phyloP scores from a whole-genome alignment of 1,140 invertebrate genomes.

The Druon quercuslanigerum region DNA sequence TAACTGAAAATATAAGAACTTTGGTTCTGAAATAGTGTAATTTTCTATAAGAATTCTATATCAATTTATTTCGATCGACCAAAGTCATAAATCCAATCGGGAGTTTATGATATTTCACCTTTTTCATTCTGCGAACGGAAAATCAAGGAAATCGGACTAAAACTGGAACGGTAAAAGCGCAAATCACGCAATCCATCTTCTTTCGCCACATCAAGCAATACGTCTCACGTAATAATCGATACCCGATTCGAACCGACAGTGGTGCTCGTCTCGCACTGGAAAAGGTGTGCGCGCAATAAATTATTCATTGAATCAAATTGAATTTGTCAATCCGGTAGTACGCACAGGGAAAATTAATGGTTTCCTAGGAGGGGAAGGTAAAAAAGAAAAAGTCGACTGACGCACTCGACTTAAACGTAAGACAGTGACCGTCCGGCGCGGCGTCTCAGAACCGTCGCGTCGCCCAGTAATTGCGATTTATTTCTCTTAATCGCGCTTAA shows the following conservation, averaged over 20 bases:
- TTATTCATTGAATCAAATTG: conserved; percentile 47
- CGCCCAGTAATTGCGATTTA: conserved; percentile 67
- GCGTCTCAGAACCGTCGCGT: conserved; percentile 45
- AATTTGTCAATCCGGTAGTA: conserved; percentile 43
- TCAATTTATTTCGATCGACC: no score
- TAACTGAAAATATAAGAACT: no score
- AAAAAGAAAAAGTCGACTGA: conserved; percentile 45
- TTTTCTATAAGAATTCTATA: no score
- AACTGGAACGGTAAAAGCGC: background rate
- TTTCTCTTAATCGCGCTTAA: conserved; percentile 70
- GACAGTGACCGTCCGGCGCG: conserved; percentile 47
- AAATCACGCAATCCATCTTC: conserved; percentile 9
- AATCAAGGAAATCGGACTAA: background rate
- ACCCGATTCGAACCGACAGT: background rate
- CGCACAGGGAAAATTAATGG: conserved; percentile 27
- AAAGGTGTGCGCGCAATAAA: conserved; percentile 36
- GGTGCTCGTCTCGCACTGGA: conserved; percentile 28
- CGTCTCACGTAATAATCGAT: conserved; percentile 13
- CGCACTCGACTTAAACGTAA: conserved; percentile 36
- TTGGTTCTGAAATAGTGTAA: no score
- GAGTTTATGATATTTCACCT: background rate
- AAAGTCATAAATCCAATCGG: background rate
- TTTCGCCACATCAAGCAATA: conserved; percentile 10
- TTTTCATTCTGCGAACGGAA: background rate
- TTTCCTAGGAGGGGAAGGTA: conserved; percentile 38